These are phyloP conservation scores for Xerus rutilus DNA, from an alignment of 2,797 vertebrate genomes.

Conservation along the genomic window DNA sequence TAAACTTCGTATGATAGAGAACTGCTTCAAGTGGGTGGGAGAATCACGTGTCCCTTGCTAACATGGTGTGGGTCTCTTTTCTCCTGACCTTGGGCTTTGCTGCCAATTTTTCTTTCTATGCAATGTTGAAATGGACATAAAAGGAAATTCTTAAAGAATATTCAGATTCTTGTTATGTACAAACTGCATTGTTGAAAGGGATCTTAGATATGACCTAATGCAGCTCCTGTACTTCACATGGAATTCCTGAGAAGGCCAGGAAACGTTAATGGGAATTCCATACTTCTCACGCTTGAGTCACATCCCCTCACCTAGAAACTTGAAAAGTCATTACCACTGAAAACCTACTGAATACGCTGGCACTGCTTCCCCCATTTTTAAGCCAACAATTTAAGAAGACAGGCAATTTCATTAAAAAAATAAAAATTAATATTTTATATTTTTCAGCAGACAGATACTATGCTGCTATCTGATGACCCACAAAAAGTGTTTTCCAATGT, in stretches of 20 bases:
- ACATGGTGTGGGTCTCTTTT: neutral
- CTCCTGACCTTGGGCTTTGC: slow-evolving; percentile 3
- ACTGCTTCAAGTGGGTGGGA: neutral
- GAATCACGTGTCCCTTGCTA: neutral
- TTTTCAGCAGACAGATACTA: slow-evolving; percentile 38
- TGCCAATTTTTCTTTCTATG: slow-evolving; percentile 21
- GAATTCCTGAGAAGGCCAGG: slow-evolving; percentile 24
- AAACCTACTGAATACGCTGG: neutral
- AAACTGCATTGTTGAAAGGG: slow-evolving; percentile 54
- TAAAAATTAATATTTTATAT: slow-evolving; percentile 35
- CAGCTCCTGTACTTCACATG: neutral
- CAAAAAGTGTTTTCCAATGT: neutral
- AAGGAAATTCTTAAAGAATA: slow-evolving; percentile 44
- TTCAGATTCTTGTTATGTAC: neutral
- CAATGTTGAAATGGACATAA: neutral
- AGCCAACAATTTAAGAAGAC: neutral
- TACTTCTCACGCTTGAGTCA: slow-evolving; percentile 62
- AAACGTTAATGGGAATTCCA: slow-evolving; percentile 40
- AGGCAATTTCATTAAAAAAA: slow-evolving; percentile 25
- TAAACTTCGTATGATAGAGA: neutral
- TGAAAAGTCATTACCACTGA: neutral
- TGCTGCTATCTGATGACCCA: neutral
- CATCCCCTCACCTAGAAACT: slow-evolving; percentile 49
- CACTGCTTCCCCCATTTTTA: neutral
- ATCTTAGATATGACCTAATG: slow-evolving; percentile 42